Conservation (phyloP, 2,797 vertebrate species). For the Ispidina lecontei region DNA sequence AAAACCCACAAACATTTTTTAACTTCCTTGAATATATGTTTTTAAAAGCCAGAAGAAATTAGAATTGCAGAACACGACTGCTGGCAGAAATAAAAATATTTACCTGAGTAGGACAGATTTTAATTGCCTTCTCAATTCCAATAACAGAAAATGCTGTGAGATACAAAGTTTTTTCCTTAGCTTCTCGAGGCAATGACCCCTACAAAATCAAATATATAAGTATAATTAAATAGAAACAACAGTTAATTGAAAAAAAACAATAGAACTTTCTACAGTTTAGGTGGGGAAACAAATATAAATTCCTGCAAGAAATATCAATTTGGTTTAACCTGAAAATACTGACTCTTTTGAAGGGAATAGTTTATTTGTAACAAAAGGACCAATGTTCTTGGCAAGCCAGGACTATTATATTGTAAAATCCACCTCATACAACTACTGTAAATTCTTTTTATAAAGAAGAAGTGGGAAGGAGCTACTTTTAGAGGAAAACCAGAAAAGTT, state of each 20-base stretch:
- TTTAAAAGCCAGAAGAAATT: background rate
- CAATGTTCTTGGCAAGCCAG: background rate
- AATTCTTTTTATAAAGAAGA: background rate
- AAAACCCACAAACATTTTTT: background rate
- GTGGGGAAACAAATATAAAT: background rate
- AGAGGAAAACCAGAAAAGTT: background rate
- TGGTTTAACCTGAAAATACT: background rate
- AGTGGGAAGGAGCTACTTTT: background rate
- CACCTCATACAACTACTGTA: background rate
- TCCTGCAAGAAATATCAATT: background rate
- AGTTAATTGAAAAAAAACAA: background rate
- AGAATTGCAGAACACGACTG: fast-evolving
- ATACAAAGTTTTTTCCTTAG: slow-evolving; percentile 80
- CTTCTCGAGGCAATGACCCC: slow-evolving; percentile 71
- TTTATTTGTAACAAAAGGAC: background rate
- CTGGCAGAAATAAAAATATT: slow-evolving; percentile 1
- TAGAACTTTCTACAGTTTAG: background rate
- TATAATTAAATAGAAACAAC: background rate
- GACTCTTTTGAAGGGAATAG: background rate
- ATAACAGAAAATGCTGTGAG: slow-evolving; percentile 89
- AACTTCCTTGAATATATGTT: background rate
- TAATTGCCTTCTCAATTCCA: slow-evolving; percentile 79
- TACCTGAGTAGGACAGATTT: slow-evolving; percentile 79
- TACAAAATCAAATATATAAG: slow-evolving; percentile 32
- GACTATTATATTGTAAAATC: background rate